Evolutionary conservation across 1,140 invertebrate species (phyloP).

Genomic region (Agrilus planipennis): DNA sequence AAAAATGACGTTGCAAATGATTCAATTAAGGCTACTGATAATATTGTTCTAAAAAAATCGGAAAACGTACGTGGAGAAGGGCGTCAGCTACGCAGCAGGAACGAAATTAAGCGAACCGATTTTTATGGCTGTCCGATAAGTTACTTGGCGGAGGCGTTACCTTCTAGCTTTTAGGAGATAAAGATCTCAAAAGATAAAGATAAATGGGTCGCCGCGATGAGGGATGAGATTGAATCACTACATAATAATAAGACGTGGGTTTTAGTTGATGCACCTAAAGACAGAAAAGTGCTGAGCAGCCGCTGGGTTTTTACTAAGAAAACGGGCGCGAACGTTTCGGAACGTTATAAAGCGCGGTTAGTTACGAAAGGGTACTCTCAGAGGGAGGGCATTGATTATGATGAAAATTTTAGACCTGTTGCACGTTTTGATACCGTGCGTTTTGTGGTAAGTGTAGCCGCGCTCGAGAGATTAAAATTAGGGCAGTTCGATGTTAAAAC

Average conservation of each 20-base stretch:
- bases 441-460: slow-evolving; percentile 17
- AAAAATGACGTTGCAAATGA: no score
- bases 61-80: no score
- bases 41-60: no score
- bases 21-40: no score
- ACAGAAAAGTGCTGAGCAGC: background rate
- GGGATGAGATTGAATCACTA: background rate
- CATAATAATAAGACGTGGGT: background rate
- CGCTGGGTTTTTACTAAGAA: background rate
- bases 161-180: no score
- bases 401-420: slow-evolving; percentile 27
- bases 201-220: background rate
- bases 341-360: background rate
- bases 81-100: no score
- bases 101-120: no score
- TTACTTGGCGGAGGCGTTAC: no score
- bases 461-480: slow-evolving; percentile 5
- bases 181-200: background rate
- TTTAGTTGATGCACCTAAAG: background rate
- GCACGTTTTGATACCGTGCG: slow-evolving; percentile 20
- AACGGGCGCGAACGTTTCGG: background rate
- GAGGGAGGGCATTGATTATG: slow-evolving; percentile 20
- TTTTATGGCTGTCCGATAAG: no score
- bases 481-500: slow-evolving; percentile 29
- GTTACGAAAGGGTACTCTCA: background rate